Evolutionary conservation across 2,113 vertebrate species (phyloP).

Genomic region (Pedionomus torquatus): DNA sequence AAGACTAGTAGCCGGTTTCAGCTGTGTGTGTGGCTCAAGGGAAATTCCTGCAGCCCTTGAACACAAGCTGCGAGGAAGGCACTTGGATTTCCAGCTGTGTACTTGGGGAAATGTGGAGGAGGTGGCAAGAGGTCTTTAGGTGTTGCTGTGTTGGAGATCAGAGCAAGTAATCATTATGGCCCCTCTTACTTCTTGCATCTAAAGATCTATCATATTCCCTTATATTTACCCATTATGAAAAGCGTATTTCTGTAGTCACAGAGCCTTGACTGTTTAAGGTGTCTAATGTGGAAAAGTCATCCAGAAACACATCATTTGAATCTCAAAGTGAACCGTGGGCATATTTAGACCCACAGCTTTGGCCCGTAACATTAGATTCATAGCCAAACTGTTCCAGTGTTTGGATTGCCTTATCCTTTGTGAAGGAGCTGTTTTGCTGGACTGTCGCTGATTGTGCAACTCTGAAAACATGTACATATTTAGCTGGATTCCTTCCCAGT

Average conservation of each 20-base stretch:
- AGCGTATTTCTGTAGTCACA: slow-evolving; percentile 24
- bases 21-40: not conserved
- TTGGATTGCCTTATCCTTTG: slow-evolving; percentile 27
- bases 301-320: slow-evolving; percentile 55
- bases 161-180: not conserved
- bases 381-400: not conserved
- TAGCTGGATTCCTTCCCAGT: slow-evolving; percentile 29
- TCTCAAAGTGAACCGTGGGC: not conserved
- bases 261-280: not conserved
- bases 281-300: slow-evolving; percentile 44
- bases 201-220: not conserved
- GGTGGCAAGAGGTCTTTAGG: not conserved
- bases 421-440: not conserved
- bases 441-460: not conserved
- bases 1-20: not conserved
- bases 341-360: slow-evolving; percentile 17
- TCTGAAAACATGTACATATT: not conserved
- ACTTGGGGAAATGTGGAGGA: not conserved
- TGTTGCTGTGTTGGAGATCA: not conserved
- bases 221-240: not conserved
- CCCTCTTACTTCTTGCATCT: not conserved
- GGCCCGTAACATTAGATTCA: not conserved
- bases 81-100: not conserved
- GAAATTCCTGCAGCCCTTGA: not conserved
- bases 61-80: not conserved